These are phyloP conservation scores for Tapirus indicus DNA, from an alignment of 2,797 vertebrate genomes.

Conservation along the genomic window DNA sequence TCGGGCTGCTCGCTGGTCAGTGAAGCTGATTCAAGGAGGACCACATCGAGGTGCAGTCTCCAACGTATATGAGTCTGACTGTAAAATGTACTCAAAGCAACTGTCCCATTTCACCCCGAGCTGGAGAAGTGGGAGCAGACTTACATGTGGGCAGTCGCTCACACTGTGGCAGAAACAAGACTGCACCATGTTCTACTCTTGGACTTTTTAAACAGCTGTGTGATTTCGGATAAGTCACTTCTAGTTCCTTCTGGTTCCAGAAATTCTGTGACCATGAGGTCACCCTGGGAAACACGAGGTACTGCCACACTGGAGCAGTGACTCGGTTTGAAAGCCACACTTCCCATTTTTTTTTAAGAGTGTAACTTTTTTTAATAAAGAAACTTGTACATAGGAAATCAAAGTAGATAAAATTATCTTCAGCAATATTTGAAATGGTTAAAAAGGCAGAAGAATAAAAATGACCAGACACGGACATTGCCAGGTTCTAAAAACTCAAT, in stretches of 20 bases:
- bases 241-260: not conserved
- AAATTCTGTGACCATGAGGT: not conserved
- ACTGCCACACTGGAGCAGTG: not conserved
- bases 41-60: fast-evolving
- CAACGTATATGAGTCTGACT: fast-evolving
- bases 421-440: not conserved
- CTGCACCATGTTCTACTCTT: fast-evolving
- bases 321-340: not conserved
- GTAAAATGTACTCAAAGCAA: not conserved
- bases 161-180: fast-evolving
- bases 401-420: not conserved
- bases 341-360: not conserved
- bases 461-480: not conserved
- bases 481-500: not conserved
- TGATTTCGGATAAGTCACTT: not conserved
- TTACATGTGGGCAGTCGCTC: fast-evolving
- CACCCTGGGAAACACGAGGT: not conserved
- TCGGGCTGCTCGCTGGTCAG: not conserved
- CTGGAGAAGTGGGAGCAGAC: not conserved
- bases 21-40: not conserved
- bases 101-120: fast-evolving
- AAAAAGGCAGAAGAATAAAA: not conserved
- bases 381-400: not conserved
- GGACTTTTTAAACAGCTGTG: not conserved
- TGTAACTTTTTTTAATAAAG: not conserved